Conservation (phyloP, 2,797 vertebrate species). For the Halcyon smyrnensis region DNA sequence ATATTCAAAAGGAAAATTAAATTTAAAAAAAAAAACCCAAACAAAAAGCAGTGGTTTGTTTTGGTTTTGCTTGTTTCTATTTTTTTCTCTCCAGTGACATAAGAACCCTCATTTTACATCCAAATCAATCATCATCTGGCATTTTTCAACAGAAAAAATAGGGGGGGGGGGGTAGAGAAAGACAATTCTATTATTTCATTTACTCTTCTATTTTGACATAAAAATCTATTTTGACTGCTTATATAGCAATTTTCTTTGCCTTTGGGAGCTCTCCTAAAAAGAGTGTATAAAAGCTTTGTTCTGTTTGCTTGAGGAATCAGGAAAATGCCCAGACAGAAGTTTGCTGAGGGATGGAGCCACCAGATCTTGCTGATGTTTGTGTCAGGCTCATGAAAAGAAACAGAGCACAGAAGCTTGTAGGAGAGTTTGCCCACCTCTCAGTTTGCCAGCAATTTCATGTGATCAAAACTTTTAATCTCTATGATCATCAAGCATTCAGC, state of each 20-base stretch:
- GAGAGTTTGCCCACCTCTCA: background rate
- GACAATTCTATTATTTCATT: background rate
- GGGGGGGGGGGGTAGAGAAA: accelerated
- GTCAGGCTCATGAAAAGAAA: background rate
- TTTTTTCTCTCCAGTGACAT: background rate
- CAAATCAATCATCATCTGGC: background rate
- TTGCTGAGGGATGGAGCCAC: background rate
- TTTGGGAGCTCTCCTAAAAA: background rate
- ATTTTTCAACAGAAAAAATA: background rate
- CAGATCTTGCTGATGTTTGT: background rate
- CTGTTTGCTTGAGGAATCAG: background rate
- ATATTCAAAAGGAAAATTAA: background rate
- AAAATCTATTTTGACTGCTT: background rate
- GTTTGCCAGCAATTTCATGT: background rate
- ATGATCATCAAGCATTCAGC: background rate
- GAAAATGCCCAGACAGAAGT: background rate
- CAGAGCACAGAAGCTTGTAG: background rate
- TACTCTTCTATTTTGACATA: background rate
- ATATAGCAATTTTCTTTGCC: background rate
- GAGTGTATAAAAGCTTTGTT: background rate
- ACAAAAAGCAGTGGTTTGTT: background rate
- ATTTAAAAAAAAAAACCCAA: background rate
- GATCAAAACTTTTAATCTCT: background rate
- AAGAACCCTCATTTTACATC: background rate
- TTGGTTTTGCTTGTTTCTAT: too few species aligned